Percentiles rank a stretch among this genome's conserved stretches.
These are phyloP conservation scores for Zosterops pallidus DNA, from an alignment of 2,113 vertebrate species.

Conservation along the genomic window DNA sequence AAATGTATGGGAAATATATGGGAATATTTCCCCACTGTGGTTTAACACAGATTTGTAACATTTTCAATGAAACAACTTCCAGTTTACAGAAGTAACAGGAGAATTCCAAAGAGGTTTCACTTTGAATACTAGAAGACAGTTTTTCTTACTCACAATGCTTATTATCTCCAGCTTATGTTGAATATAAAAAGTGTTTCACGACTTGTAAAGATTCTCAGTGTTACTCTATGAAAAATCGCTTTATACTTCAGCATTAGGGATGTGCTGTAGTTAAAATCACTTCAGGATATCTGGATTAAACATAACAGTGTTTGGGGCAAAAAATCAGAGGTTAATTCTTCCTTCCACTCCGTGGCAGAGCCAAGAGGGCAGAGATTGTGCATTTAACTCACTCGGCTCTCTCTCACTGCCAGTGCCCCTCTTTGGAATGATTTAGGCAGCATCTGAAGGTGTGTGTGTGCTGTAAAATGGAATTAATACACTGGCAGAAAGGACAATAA, in stretches of 20 bases:
- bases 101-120: neutral
- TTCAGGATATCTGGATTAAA: neutral
- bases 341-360: neutral
- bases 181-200: neutral
- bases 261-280: neutral
- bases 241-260: neutral
- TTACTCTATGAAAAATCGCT: neutral
- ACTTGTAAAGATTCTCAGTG: neutral
- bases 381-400: neutral
- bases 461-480: neutral
- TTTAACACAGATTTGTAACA: neutral
- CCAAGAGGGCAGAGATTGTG: neutral
- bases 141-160: neutral
- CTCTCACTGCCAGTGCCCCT: neutral
- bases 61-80: neutral
- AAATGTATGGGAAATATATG: neutral
- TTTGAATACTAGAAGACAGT: neutral
- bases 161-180: neutral
- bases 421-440: neutral
- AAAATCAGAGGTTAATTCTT: neutral
- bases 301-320: fast-evolving
- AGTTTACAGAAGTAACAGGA: neutral
- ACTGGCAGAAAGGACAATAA: neutral
- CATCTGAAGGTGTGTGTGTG: neutral
- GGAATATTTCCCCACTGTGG: neutral